These are phyloP conservation scores for Percina caprodes DNA, from an alignment of 2,113 vertebrate genomes.

Conservation along the genomic window DNA sequence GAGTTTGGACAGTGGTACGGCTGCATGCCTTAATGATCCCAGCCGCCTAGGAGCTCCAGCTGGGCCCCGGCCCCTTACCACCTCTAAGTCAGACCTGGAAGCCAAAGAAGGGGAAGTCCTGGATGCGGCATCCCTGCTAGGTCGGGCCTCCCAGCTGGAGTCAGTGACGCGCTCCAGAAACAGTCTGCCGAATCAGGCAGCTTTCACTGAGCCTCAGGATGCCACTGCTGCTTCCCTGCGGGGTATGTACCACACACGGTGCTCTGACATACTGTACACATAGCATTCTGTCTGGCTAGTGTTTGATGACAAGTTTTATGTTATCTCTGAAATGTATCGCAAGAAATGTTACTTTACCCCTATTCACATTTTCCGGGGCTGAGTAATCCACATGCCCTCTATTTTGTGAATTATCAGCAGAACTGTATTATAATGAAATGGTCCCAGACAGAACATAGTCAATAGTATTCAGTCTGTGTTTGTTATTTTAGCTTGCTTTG, in stretches of 20 bases:
- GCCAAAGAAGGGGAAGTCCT: constrained; percentile 99
- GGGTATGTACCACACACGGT: constrained; percentile 84
- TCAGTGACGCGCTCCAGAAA: constrained; percentile 97
- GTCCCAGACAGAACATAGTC: not conserved
- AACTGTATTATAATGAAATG: not conserved
- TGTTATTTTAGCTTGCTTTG: not conserved
- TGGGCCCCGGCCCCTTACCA: constrained; percentile 92
- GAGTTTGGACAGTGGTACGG: constrained; percentile 96
- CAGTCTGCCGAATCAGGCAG: constrained; percentile 95
- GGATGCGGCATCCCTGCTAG: constrained; percentile 95
- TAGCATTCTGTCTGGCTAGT: not conserved
- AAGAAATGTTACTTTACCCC: not conserved
- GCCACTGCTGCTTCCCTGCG: constrained; percentile 83
- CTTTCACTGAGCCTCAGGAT: constrained; percentile 91
- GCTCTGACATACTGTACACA: constrained; percentile 35
- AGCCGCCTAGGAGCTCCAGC: constrained; percentile 90
- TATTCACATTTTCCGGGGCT: not conserved
- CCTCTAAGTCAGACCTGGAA: constrained; percentile 98
- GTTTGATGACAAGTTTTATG: constrained; percentile 30
- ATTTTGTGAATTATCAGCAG: not conserved
- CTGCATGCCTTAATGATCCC: constrained; percentile 94
- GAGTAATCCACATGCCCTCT: constrained; percentile 1
- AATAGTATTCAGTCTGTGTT: not conserved
- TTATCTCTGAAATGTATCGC: not conserved
- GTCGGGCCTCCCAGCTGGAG: constrained; percentile 97